Conservation (phyloP, 2,113 vertebrate genomes). For the Climacteris rufus region DNA sequence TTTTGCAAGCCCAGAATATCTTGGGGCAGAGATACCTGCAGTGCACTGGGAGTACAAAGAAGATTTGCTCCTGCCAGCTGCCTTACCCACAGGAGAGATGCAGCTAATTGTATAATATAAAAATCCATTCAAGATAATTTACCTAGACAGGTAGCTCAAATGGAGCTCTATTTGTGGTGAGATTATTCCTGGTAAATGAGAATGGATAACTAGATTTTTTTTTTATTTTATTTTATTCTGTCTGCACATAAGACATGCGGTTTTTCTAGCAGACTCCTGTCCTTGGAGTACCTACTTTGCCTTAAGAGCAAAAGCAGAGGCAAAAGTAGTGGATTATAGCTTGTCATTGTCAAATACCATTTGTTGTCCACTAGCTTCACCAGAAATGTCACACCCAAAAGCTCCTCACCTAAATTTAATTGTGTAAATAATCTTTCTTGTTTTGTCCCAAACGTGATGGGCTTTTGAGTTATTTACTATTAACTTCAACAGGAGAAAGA, state of each 20-base stretch:
- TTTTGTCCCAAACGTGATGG: neutral
- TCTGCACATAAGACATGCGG: fast-evolving
- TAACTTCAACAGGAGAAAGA: neutral
- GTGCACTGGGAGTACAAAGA: neutral
- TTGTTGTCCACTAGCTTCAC: neutral
- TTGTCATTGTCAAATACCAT: neutral
- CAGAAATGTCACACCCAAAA: neutral
- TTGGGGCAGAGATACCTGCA: neutral
- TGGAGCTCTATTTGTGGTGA: neutral
- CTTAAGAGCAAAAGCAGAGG: neutral
- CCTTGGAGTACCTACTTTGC: neutral
- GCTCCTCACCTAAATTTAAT: neutral
- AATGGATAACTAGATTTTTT: neutral
- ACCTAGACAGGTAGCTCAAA: neutral
- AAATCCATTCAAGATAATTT: neutral
- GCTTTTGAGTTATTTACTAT: neutral
- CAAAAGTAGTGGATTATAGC: neutral
- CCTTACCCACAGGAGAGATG: neutral
- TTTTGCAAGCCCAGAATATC: neutral
- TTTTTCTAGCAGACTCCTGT: neutral
- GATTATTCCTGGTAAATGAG: neutral
- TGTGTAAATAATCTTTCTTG: neutral
- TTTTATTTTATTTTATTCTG: neutral
- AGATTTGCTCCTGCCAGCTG: neutral
- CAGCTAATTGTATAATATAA: neutral